Evolutionary conservation across 2,113 vertebrate genomes (phyloP), one percentile per base, ranked within the genome.

Genomic region (Recurvirostra avosetta): DNA sequence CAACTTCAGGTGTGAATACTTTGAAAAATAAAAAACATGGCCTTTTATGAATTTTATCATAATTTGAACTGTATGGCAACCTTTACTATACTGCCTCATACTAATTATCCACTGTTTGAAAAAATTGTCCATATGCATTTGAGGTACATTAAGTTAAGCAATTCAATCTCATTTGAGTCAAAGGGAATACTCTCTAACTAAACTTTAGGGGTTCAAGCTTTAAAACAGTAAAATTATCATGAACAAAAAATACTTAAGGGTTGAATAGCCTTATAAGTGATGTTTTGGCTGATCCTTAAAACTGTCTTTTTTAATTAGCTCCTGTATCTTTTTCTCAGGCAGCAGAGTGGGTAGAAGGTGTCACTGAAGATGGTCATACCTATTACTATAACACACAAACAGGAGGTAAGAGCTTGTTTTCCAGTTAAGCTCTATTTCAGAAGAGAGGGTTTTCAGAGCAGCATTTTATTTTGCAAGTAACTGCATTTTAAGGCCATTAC

Each of bases 321-420:
- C 15, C 36, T 94, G 0, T 70, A 25, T 86, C 43, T 94, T 86
- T 81, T 53, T 59, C 40, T 90, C 88, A 98, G 98, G 72, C 70
- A 89, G 86, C 84, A 55, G 81, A 55, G 36, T 99, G 99, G 99
- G 97, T 99, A 82, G 99, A 99, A 97, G 99, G 98, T 17, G 62
- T 98, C 88, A 99, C 98, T 95, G 98, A 99, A 90, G 99, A 99
- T 84, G 99, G 99, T 47, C 98, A 98, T 73, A 98, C 96, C 10
- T 99, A 99, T 95, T 99, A 99, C 94, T 99, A 99, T 94, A 99
- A 99, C 97, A 98, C 97, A 66, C 82, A 97, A 91, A 99, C 99
- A 68, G 99, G 99, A 98, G 99, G 99, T 99, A 97, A 97, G 45
- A 53, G 79, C 71, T 88, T 76, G 19, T 32, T 92, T 94, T 73